A percentile compares a stretch with the other conserved stretches of the same genome.
Evolutionary conservation across 2,888 invertebrate genomes (phyloP).

Genomic region (Nomada flava): DNA sequence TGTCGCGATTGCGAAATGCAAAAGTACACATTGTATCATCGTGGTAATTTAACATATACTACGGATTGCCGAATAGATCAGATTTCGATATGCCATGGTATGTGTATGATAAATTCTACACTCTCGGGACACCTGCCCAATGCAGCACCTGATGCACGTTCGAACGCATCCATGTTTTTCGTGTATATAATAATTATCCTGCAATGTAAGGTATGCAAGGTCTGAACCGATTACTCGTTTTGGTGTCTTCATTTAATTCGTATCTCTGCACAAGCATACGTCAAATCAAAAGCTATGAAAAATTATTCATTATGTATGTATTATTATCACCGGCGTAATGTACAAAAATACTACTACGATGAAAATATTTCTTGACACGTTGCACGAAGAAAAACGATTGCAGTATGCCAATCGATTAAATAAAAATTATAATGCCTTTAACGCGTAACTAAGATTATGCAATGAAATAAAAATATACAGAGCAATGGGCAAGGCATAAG

Average conservation of each 20-base stretch:
- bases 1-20: not conserved
- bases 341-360: too few relatives aligned
- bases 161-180: conserved; percentile 19
- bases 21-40: not conserved
- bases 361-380: too few relatives aligned
- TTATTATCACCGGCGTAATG: too few relatives aligned
- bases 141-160: conserved; percentile 29
- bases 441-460: too few relatives aligned
- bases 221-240: conserved; percentile 21
- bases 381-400: too few relatives aligned
- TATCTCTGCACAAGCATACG: not conserved
- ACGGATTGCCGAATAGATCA: conserved; percentile 27
- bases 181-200: conserved; percentile 35
- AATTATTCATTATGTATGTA: too few relatives aligned
- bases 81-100: conserved; percentile 23
- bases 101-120: conserved; percentile 32
- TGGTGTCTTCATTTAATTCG: conserved; percentile 25
- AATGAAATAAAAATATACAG: not conserved
- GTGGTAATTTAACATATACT: conserved; percentile 22
- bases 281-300: too few relatives aligned
- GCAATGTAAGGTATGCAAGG: conserved; percentile 19
- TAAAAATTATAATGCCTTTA: too few relatives aligned
- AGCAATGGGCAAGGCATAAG: not conserved
- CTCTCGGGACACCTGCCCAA: conserved; percentile 40
- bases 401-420: too few relatives aligned